A percentile compares a stretch with the other conserved stretches of the same genome.
These are phyloP conservation scores for Tetragnatha montana DNA, from an alignment of 2,888 invertebrate species.

Conservation along the genomic window DNA sequence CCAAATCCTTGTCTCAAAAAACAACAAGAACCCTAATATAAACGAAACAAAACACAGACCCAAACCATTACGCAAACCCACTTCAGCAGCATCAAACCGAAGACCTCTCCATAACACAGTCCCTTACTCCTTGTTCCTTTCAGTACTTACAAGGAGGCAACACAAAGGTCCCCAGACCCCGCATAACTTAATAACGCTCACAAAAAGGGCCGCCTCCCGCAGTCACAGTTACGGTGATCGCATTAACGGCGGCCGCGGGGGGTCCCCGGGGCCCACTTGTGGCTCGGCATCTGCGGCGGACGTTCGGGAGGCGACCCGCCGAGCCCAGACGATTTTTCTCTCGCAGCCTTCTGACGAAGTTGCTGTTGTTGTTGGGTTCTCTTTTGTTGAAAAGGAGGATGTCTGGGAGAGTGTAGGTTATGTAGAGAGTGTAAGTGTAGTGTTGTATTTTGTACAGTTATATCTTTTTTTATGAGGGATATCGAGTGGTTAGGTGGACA, in stretches of 20 bases:
- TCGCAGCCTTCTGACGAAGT: background rate
- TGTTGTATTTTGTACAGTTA: too few relatives aligned
- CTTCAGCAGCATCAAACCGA: background rate
- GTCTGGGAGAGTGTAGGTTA: too few relatives aligned
- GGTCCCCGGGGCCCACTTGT: conserved; percentile 41
- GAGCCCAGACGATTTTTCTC: conserved; percentile 18
- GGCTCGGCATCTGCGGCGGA: conserved; percentile 45
- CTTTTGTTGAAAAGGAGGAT: too few relatives aligned
- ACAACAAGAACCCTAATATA: background rate
- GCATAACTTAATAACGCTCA: conserved; percentile 43
- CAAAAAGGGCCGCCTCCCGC: conserved; percentile 32
- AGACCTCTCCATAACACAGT: background rate
- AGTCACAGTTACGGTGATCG: conserved; percentile 53
- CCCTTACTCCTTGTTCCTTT: too few relatives aligned
- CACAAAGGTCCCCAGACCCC: conserved; percentile 4
- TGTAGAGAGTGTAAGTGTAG: too few relatives aligned
- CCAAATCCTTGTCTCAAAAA: too few relatives aligned
- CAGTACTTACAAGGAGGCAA: too few relatives aligned
- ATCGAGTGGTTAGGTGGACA: too few relatives aligned
- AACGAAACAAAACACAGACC: background rate
- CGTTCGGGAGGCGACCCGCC: conserved; percentile 34
- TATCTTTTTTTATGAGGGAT: too few relatives aligned
- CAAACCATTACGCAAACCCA: background rate
- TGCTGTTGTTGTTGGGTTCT: background rate
- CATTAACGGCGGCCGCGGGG: conserved; percentile 29